Evolutionary conservation across 2,888 invertebrate species (phyloP).

Genomic region (Magallana nippona): DNA sequence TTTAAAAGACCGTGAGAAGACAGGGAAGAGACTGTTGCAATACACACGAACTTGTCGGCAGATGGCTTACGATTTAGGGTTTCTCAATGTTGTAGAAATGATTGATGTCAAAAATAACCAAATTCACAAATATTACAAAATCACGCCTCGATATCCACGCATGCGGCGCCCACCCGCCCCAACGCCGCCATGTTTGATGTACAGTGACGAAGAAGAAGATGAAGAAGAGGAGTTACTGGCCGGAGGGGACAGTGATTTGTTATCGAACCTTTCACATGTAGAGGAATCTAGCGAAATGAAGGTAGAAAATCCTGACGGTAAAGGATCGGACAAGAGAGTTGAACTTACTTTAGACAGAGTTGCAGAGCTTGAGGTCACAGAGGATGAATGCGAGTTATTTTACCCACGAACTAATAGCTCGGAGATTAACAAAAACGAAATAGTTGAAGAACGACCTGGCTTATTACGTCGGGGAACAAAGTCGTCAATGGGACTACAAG

Average conservation of each 20-base stretch:
- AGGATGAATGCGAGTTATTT: slow-evolving; percentile 62
- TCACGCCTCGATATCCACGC: slow-evolving; percentile 62
- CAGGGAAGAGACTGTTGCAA: slow-evolving; percentile 55
- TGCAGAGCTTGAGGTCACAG: slow-evolving; percentile 34
- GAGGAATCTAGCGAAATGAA: not conserved
- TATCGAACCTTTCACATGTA: not conserved
- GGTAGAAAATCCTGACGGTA: not conserved
- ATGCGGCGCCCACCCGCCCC: slow-evolving; percentile 61
- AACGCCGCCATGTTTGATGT: slow-evolving; percentile 46
- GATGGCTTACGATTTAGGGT: slow-evolving; percentile 75
- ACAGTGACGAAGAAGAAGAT: slow-evolving; percentile 49
- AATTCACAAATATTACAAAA: slow-evolving; percentile 67
- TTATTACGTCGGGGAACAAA: slow-evolving; percentile 45
- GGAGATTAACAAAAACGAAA: slow-evolving; percentile 35
- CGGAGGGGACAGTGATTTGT: slow-evolving; percentile 38
- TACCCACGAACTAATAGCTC: slow-evolving; percentile 55
- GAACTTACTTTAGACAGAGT: slow-evolving; percentile 44
- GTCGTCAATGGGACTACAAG: slow-evolving; percentile 41
- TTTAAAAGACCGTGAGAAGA: slow-evolving; percentile 53
- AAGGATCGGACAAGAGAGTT: not conserved
- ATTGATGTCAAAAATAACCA: slow-evolving; percentile 75
- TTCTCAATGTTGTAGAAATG: slow-evolving; percentile 73
- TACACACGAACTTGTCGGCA: slow-evolving; percentile 73
- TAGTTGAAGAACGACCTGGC: slow-evolving; percentile 31
- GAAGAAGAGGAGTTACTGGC: slow-evolving; percentile 52